Evolutionary conservation across 1,140 invertebrate genomes (phyloP).

Genomic region (Proales similis): DNA sequence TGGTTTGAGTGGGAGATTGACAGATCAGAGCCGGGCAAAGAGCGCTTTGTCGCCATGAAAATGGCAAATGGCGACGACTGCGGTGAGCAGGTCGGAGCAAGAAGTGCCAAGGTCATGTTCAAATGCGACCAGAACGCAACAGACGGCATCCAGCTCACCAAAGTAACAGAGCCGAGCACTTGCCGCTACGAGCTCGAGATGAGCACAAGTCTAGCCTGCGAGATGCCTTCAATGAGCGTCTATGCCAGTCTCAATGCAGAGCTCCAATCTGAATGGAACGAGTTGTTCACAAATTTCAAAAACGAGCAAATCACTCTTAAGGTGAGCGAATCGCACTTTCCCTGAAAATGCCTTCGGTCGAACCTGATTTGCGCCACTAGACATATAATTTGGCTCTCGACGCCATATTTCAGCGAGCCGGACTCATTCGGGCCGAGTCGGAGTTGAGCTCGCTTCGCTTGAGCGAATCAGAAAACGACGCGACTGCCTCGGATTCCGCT

Average conservation of each 20-base stretch:
- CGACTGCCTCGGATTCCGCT: too few relatives aligned
- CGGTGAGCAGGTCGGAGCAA: background rate
- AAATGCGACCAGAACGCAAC: conserved; percentile 7
- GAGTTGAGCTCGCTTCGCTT: too few relatives aligned
- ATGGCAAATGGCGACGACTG: conserved; percentile 29
- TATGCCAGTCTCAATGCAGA: conserved; percentile 12
- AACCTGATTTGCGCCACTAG: too few relatives aligned
- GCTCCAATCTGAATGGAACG: conserved; percentile 1
- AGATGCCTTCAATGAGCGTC: conserved; percentile 21
- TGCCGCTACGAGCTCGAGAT: conserved; percentile 23
- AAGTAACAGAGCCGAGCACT: conserved; percentile 6
- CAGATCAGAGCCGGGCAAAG: too few relatives aligned
- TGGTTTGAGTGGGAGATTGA: conserved; percentile 33
- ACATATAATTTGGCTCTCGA: too few relatives aligned
- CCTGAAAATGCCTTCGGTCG: too few relatives aligned
- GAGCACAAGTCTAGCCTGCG: conserved; percentile 13
- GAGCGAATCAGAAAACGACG: too few relatives aligned
- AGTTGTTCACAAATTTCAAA: background rate
- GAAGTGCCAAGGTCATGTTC: conserved; percentile 17
- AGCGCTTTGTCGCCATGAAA: conserved; percentile 4
- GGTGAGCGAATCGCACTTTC: too few relatives aligned
- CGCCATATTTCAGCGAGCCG: too few relatives aligned
- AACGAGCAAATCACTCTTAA: conserved; percentile 2
- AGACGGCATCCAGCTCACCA: background rate
- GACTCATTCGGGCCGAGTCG: too few relatives aligned